Evolutionary conservation across 2,797 vertebrate genomes (phyloP), one percentile per base, ranked within the genome.

Genomic region (Coreius guichenoti): DNA sequence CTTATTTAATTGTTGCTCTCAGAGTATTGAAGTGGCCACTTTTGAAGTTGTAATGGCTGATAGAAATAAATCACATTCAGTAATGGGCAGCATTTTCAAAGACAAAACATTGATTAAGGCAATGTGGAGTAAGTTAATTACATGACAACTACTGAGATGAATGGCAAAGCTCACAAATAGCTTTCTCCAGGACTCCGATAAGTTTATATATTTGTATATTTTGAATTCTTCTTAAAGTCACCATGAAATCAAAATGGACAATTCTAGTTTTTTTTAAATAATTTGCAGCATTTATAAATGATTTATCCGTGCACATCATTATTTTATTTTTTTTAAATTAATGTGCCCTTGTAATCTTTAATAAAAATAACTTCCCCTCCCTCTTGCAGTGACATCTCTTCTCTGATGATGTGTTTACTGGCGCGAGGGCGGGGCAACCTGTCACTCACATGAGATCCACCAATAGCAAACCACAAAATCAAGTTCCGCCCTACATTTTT

Each of bases 1-100:
- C 81, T 87, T 86, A 72, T 76, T 88, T 82, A 69, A 70, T 78
- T 82, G 86, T 33, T 17, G 68, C 67, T 74, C 80, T 87, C 39
- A 82, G 72, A 68, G 49, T 69, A 83, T 68, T 81, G 73, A 69
- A 72, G 51, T 33, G 67, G 69, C 51, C 45, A 8, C 13, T 51
- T 63, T 58, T 63, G 75, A 69, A 58, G 63, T 47, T 77, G 45
- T 80, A 74, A 75, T 61, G 69, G 45, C 43, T 43, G 19, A 73
- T 61, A 80, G 76, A 89, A 67, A 68, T 45, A 43, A 79, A 58
- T 78, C 47, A 80, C 61, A 61, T 81, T 74, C 54, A 68, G 82
- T 65, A 75, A 85, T n/a, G 16, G 67, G n/a, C 17, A 51, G 23
- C 17, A 12, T 31, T 86, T 70, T 70, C 54, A 56, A 75, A 76